Evolutionary conservation across 1,140 invertebrate genomes (phyloP).

Genomic region (Trichonephila clavata): DNA sequence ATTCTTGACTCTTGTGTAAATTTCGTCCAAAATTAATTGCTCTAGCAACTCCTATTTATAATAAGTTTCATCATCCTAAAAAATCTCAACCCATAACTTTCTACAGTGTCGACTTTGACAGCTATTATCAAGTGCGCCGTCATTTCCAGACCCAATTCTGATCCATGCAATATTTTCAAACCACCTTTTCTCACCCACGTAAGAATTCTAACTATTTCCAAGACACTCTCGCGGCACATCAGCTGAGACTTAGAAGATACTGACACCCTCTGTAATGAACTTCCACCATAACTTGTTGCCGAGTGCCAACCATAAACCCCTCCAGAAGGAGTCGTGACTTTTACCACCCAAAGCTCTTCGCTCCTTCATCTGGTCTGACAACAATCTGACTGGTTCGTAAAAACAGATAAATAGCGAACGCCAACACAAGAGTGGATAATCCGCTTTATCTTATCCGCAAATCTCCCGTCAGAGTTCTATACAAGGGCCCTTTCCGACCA

Average conservation of each 20-base stretch:
- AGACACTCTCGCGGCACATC: no score
- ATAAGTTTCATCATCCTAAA: no score
- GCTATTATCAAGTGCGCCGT: no score
- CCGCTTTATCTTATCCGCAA: constrained; percentile 23
- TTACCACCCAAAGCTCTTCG: constrained; percentile 26
- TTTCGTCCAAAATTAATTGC: no score
- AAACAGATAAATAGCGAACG: constrained; percentile 47
- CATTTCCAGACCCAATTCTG: no score
- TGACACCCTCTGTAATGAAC: background rate
- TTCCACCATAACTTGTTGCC: constrained; percentile 8
- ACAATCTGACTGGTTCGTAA: constrained; percentile 14
- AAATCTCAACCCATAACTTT: no score
- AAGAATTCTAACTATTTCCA: no score
- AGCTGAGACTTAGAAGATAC: background rate
- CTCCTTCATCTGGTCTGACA: background rate
- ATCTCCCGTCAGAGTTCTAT: background rate
- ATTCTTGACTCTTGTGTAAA: no score
- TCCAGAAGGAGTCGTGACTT: background rate
- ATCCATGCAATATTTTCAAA: no score
- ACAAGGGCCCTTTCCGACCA: background rate
- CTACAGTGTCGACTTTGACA: no score
- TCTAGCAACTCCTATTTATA: no score
- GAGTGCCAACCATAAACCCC: background rate
- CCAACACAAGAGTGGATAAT: constrained; percentile 50
- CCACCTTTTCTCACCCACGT: no score